Evolutionary conservation across 37 sponge, comb jelly and placozoan species (phyloP).

Genomic region (Beroe forskalii): DNA sequence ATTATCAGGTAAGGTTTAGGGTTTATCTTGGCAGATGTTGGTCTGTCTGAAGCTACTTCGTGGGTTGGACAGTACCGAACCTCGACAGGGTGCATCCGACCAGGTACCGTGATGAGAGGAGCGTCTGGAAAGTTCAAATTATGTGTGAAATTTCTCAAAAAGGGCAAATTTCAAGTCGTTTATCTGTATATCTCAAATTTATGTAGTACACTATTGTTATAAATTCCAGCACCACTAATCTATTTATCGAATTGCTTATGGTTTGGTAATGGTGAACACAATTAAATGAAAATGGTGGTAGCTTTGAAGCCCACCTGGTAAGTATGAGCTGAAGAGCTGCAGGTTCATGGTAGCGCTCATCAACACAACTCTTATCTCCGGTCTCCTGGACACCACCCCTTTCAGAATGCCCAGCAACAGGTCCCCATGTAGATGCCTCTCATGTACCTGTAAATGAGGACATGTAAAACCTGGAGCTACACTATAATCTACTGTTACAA

Average conservation of each 20-base stretch:
- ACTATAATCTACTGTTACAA: not conserved
- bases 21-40: conserved; percentile 70
- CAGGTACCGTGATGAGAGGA: conserved; percentile 46
- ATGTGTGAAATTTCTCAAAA: no score
- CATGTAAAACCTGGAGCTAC: no score
- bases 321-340: conserved; percentile 23
- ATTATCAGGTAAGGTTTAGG: conserved; percentile 81
- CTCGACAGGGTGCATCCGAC: conserved; percentile 53
- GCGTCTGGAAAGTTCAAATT: no score
- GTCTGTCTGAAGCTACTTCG: conserved; percentile 24
- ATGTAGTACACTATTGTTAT: no score
- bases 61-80: conserved; percentile 55
- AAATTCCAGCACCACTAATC: no score
- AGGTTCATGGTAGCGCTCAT: conserved; percentile 98
- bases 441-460: conserved; percentile 85
- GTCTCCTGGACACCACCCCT: conserved; percentile 70
- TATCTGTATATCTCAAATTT: no score
- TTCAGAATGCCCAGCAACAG: conserved; percentile 83
- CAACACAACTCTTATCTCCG: conserved; percentile 82
- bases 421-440: conserved; percentile 88
- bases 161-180: no score
- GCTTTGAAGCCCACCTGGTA: conserved; percentile 24
- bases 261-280: no score
- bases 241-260: no score
- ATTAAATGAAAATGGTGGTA: no score